Conservation (phyloP, 2,113 vertebrate species). For the Lophochroa leadbeateri region DNA sequence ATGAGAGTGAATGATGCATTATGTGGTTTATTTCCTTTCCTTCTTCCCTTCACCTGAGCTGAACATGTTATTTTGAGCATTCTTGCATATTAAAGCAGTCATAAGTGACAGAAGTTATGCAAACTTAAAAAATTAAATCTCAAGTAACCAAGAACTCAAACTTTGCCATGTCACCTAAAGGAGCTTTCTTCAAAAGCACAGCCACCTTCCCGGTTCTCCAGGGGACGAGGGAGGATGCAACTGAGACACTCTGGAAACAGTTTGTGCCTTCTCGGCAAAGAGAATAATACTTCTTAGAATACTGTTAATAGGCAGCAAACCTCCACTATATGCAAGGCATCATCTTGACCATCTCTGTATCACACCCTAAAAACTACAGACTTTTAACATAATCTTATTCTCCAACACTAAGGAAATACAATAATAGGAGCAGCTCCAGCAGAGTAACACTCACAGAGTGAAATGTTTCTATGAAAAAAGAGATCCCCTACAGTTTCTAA, state of each 20-base stretch:
- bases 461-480: neutral
- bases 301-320: neutral
- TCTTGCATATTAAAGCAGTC: neutral
- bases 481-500: neutral
- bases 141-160: neutral
- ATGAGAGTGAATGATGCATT: neutral
- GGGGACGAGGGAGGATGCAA: rapidly evolving
- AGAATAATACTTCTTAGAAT: neutral
- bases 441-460: neutral
- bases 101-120: neutral
- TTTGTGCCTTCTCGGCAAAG: neutral
- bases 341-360: neutral
- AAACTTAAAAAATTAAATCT: neutral
- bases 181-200: neutral
- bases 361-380: neutral
- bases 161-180: neutral
- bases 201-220: neutral
- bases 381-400: neutral
- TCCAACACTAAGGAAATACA: neutral
- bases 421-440: neutral
- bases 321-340: neutral
- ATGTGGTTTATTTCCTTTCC: neutral
- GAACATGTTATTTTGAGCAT: neutral
- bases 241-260: neutral
- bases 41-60: neutral